phyloP scores from a whole-genome alignment of 2,113 vertebrate genomes.

The Xenopus borealis region DNA sequence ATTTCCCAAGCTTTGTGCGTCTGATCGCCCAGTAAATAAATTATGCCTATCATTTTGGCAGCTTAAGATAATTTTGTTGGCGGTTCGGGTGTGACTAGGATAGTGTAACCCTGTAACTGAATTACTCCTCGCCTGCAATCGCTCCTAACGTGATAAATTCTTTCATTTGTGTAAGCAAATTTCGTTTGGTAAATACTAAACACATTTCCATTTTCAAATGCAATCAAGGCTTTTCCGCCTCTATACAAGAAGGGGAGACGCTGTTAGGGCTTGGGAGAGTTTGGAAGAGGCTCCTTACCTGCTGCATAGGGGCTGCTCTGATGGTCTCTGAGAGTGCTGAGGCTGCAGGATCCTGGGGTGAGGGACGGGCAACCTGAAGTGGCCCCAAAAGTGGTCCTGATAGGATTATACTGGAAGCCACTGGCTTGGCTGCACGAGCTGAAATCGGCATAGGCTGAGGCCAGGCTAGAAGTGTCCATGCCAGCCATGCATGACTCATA shows the following conservation, averaged over 20 bases:
- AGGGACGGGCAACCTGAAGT: slow-evolving; percentile 97
- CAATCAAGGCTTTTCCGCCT: slow-evolving; percentile 85
- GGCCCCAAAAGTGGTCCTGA: slow-evolving; percentile 98
- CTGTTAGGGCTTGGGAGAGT: slow-evolving; percentile 67
- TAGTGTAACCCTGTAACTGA: slow-evolving; percentile 99
- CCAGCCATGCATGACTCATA: slow-evolving; percentile 99
- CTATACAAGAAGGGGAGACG: slow-evolving; percentile 79
- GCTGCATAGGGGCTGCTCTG: slow-evolving; percentile 99
- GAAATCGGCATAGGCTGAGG: slow-evolving; percentile 99
- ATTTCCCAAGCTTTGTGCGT: slow-evolving; percentile 99
- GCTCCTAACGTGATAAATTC: slow-evolving; percentile 99
- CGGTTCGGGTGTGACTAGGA: slow-evolving; percentile 99
- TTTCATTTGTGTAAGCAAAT: slow-evolving; percentile 99
- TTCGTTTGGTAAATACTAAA: slow-evolving; percentile 99
- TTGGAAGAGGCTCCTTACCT: slow-evolving; percentile 82
- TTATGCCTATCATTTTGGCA: slow-evolving; percentile 99
- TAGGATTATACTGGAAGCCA: slow-evolving; percentile 99
- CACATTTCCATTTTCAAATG: slow-evolving; percentile 99
- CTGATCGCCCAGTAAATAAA: slow-evolving; percentile 99
- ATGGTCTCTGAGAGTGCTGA: slow-evolving; percentile 97
- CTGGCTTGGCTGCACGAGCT: slow-evolving; percentile 99
- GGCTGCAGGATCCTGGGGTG: slow-evolving; percentile 97
- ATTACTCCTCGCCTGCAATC: slow-evolving; percentile 98
- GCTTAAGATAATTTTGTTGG: slow-evolving; percentile 99
- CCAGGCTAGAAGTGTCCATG: slow-evolving; percentile 98